These are phyloP conservation scores for Podarcis siculus DNA, from an alignment of 2,797 vertebrate species.

Conservation along the genomic window DNA sequence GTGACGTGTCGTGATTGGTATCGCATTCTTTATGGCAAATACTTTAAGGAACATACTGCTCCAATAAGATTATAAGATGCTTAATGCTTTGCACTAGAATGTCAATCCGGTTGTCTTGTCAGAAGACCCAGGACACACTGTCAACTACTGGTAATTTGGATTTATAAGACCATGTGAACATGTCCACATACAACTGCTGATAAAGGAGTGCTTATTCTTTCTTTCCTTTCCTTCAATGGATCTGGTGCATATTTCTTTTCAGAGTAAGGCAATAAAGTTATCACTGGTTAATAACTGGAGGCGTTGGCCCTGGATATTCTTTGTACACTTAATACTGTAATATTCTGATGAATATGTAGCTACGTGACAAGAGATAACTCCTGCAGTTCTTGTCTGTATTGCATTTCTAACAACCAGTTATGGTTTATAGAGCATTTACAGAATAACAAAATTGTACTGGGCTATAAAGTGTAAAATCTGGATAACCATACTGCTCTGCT, in stretches of 20 bases:
- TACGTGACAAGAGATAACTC: neutral
- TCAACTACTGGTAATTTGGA: neutral
- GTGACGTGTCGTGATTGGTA: neutral
- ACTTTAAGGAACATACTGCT: neutral
- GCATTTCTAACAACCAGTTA: neutral
- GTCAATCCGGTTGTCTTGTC: neutral
- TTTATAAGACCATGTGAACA: neutral
- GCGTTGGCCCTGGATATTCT: neutral
- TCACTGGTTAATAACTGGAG: neutral
- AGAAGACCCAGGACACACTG: neutral
- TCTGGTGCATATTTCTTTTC: neutral
- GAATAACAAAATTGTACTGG: neutral
- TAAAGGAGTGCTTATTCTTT: neutral
- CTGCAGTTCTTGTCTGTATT: neutral
- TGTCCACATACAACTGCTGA: neutral
- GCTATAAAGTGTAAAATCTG: neutral
- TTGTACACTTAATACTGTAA: neutral
- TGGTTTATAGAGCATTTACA: too few relatives aligned
- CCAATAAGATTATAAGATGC: constrained; percentile 1
- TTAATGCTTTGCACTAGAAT: neutral
- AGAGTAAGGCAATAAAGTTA: neutral
- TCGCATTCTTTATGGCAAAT: constrained; percentile 1
- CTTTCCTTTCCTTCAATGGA: neutral
- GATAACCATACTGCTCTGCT: neutral
- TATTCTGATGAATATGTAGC: neutral